Evolutionary conservation across 2,888 invertebrate species (phyloP).

Genomic region (Eupeodes luniger): DNA sequence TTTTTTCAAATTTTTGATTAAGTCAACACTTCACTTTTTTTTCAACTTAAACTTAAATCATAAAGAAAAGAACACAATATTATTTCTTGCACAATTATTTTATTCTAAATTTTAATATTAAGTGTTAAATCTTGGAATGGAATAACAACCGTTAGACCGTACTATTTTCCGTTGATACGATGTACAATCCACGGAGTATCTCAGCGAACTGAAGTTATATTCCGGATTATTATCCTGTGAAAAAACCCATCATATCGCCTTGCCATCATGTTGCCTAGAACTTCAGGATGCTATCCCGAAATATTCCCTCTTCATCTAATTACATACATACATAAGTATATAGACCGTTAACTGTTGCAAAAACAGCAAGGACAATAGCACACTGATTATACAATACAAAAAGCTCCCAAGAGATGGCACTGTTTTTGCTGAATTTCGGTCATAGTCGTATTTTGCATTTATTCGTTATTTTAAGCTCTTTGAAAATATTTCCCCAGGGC

Average conservation of each 20-base stretch:
- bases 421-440: conserved; percentile 16
- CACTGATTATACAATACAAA: conserved; percentile 24
- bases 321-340: neutral
- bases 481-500: conserved; percentile 29
- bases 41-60: neutral
- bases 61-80: neutral
- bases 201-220: conserved; percentile 79
- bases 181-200: conserved; percentile 79
- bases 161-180: conserved; percentile 53
- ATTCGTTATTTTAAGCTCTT: conserved; percentile 46
- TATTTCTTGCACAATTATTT: neutral
- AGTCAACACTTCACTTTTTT: conserved; percentile 31
- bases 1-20: neutral
- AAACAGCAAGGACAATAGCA: conserved; percentile 66
- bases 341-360: conserved; percentile 62
- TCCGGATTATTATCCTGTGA: conserved; percentile 79
- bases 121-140: neutral
- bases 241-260: conserved; percentile 18
- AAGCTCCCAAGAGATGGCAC: conserved; percentile 62
- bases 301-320: conserved; percentile 64
- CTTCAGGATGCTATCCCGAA: conserved; percentile 75
- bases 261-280: conserved; percentile 38
- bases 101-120: neutral
- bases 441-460: conserved; percentile 39
- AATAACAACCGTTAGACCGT: conserved; percentile 46